phyloP scores from a whole-genome alignment of 2,888 invertebrate genomes.

The Chydorus sphaericus region DNA sequence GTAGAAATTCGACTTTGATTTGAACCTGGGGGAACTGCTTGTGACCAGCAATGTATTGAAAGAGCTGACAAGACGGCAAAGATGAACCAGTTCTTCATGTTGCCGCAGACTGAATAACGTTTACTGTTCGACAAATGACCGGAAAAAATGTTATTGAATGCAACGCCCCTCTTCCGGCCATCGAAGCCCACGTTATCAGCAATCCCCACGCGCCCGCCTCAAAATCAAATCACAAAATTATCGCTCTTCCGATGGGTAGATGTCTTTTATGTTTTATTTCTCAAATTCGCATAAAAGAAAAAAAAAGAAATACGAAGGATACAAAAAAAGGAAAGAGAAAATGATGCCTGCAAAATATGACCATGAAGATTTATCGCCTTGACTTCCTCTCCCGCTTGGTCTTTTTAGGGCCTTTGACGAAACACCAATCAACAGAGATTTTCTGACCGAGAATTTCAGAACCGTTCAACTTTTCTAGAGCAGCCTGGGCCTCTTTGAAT shows the following conservation, averaged over 20 bases:
- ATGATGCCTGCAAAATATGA: too few species aligned
- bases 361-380: neutral
- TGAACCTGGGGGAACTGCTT: conserved; percentile 4
- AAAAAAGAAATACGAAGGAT: neutral
- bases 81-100: neutral
- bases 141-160: too few species aligned
- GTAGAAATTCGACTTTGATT: neutral
- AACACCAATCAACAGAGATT: conserved; percentile 94
- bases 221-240: neutral
- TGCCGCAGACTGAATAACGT: too few species aligned
- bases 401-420: conserved; percentile 72
- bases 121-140: too few species aligned
- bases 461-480: conserved; percentile 80
- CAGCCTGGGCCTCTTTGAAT: conserved; percentile 88
- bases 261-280: neutral
- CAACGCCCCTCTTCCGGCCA: too few species aligned
- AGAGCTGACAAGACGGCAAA: neutral
- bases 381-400: conserved; percentile 7
- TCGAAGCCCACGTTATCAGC: neutral
- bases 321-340: neutral
- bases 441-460: conserved; percentile 82
- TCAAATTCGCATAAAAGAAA: neutral
- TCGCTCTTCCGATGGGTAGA: neutral
- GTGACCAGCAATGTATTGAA: neutral
- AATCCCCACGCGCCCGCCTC: too few species aligned